Evolutionary conservation across 2,113 vertebrate genomes (phyloP).

Genomic region (Nothobranchius kuhntae): DNA sequence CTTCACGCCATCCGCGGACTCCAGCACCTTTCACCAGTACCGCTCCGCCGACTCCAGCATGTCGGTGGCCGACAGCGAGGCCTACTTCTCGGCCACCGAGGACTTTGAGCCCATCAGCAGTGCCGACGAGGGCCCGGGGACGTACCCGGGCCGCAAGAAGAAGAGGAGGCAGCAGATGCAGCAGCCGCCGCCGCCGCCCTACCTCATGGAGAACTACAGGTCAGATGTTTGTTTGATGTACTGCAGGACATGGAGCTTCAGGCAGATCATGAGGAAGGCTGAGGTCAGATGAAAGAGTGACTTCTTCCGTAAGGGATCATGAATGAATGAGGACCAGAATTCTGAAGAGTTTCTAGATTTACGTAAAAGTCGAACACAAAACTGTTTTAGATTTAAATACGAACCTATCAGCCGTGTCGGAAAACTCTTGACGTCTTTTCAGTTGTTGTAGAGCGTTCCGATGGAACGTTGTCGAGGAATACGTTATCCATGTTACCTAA

Average conservation of each 20-base stretch:
- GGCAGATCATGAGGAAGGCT: constrained; percentile 27
- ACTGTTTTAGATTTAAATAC: no score
- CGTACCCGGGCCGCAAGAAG: constrained; percentile 94
- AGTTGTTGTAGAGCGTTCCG: constrained; percentile 9
- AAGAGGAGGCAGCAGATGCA: constrained; percentile 86
- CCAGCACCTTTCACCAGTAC: constrained; percentile 95
- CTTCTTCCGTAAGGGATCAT: constrained; percentile 8
- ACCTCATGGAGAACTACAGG: constrained; percentile 81
- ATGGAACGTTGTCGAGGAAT: constrained; percentile 11
- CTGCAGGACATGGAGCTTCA: neutral
- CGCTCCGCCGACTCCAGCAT: constrained; percentile 96
- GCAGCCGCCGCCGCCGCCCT: constrained; percentile 82
- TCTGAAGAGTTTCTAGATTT: neutral
- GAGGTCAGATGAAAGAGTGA: constrained; percentile 19
- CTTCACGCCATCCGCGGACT: constrained; percentile 93
- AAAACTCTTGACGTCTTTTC: neutral
- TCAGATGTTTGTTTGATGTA: constrained; percentile 29
- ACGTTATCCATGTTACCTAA: constrained; percentile 20
- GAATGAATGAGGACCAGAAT: no score
- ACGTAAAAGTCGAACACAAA: neutral
- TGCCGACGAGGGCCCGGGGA: constrained; percentile 93
- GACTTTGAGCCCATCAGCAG: constrained; percentile 98
- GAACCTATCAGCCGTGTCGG: no score
- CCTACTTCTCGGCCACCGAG: constrained; percentile 95
- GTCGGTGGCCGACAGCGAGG: constrained; percentile 97